Conservation (phyloP, 2,888 invertebrate species). For the Chrysodeixis includens region DNA sequence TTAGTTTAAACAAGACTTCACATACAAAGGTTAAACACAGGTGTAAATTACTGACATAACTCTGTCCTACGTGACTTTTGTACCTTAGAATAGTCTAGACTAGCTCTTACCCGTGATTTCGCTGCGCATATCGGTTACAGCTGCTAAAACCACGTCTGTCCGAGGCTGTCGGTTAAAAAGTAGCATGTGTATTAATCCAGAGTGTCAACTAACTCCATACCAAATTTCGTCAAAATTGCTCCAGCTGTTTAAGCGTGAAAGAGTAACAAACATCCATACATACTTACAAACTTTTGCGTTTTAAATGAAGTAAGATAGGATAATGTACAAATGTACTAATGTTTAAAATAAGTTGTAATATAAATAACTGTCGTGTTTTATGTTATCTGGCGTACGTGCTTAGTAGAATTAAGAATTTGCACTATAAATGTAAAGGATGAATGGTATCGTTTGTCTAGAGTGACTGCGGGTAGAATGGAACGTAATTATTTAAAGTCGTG, state of each 20-base stretch:
- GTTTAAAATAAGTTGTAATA: slow-evolving; percentile 27
- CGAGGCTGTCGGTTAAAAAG: too few species aligned
- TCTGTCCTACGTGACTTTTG: slow-evolving; percentile 36
- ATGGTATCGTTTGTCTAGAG: slow-evolving; percentile 32
- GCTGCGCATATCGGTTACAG: too few species aligned
- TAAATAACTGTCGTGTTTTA: slow-evolving; percentile 45
- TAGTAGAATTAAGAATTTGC: slow-evolving; percentile 53
- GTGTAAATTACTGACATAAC: slow-evolving; percentile 40
- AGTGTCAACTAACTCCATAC: too few species aligned
- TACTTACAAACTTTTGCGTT: too few species aligned
- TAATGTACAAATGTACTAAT: slow-evolving; percentile 6
- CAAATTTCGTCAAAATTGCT: too few species aligned
- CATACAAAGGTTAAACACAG: slow-evolving; percentile 42
- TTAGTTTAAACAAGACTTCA: slow-evolving; percentile 31
- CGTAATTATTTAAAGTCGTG: slow-evolving; percentile 25
- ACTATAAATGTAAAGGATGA: slow-evolving; percentile 37
- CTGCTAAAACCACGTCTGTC: too few species aligned
- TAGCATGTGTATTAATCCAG: too few species aligned
- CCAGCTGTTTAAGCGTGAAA: too few species aligned
- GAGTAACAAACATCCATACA: too few species aligned
- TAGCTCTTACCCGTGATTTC: too few species aligned
- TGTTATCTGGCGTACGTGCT: slow-evolving; percentile 51
- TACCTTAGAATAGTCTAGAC: slow-evolving; percentile 15
- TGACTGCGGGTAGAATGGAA: slow-evolving; percentile 32
- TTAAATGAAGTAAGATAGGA: too few species aligned